phyloP scores from a whole-genome alignment of 2,888 invertebrate genomes.

The Drosophila anomelani region DNA sequence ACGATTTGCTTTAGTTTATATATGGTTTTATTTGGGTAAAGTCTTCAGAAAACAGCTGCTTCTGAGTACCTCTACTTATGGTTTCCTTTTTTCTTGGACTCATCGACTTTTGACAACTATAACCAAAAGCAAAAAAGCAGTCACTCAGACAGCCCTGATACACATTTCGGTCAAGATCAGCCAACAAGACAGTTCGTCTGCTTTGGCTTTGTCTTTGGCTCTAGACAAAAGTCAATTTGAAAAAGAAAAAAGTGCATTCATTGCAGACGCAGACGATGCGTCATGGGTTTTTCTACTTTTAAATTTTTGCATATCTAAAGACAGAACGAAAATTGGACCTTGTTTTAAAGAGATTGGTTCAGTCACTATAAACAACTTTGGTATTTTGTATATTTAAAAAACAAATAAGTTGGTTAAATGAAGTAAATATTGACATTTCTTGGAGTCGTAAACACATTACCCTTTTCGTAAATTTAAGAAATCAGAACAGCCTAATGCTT shows the following conservation, averaged over 20 bases:
- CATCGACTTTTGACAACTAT: slow-evolving; percentile 40
- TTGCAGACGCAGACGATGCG: slow-evolving; percentile 76
- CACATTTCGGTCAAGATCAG: slow-evolving; percentile 39
- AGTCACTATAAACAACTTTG: neutral
- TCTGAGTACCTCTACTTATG: neutral
- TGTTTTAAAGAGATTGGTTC: neutral
- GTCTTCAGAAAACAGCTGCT: neutral
- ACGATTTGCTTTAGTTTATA: neutral
- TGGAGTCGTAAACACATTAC: no score
- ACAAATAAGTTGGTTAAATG: neutral
- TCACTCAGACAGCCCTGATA: slow-evolving; percentile 4
- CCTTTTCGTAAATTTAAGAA: no score
- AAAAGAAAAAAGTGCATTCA: slow-evolving; percentile 62
- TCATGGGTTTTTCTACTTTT: slow-evolving; percentile 59
- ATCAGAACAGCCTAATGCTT: neutral
- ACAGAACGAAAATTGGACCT: neutral
- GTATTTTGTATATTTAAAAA: no score
- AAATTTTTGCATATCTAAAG: slow-evolving; percentile 1
- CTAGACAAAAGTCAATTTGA: slow-evolving; percentile 39
- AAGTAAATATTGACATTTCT: no score
- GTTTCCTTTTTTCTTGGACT: neutral
- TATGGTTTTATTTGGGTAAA: slow-evolving; percentile 8
- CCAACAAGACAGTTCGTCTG: slow-evolving; percentile 67
- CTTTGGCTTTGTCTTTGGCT: slow-evolving; percentile 32
- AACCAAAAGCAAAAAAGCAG: slow-evolving; percentile 21